A percentile compares a stretch with the other conserved stretches of the same genome.
phyloP scores from a whole-genome alignment of 2,113 vertebrate genomes.

The Bettongia penicillata region DNA sequence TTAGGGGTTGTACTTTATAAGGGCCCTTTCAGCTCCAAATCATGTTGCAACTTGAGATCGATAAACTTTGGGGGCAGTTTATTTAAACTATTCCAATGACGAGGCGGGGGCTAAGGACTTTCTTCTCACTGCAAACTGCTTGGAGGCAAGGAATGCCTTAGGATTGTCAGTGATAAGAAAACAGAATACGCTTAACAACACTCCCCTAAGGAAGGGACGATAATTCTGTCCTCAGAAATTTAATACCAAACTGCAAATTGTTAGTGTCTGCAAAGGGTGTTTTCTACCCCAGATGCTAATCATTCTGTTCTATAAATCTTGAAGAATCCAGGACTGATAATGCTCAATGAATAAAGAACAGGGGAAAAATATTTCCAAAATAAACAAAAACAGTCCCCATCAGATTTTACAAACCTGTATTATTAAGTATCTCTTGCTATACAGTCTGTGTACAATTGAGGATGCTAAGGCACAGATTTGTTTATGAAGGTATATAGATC shows the following conservation, averaged over 20 bases:
- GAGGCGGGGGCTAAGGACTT: not conserved
- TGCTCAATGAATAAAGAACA: conserved; percentile 59
- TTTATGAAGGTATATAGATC: not conserved
- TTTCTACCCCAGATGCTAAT: conserved; percentile 68
- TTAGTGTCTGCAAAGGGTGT: conserved; percentile 68
- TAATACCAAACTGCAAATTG: conserved; percentile 68
- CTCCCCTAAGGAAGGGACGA: conserved; percentile 52
- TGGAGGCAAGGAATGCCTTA: not conserved
- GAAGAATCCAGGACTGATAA: conserved; percentile 53
- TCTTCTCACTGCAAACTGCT: not conserved
- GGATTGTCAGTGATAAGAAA: not conserved
- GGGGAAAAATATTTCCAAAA: conserved; percentile 46
- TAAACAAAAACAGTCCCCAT: not conserved
- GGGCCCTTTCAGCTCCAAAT: not conserved
- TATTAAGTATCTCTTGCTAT: conserved; percentile 18
- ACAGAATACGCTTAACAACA: not conserved
- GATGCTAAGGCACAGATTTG: conserved; percentile 7
- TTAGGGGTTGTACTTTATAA: not conserved
- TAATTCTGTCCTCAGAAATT: conserved; percentile 61
- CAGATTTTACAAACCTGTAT: conserved; percentile 12
- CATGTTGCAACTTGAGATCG: not conserved
- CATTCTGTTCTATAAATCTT: conserved; percentile 66
- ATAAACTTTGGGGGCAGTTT: not conserved
- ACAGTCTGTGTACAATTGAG: conserved; percentile 4
- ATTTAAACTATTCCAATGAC: not conserved